These are phyloP conservation scores for Oplegnathus fasciatus DNA, from an alignment of 2,113 vertebrate species.

Conservation along the genomic window DNA sequence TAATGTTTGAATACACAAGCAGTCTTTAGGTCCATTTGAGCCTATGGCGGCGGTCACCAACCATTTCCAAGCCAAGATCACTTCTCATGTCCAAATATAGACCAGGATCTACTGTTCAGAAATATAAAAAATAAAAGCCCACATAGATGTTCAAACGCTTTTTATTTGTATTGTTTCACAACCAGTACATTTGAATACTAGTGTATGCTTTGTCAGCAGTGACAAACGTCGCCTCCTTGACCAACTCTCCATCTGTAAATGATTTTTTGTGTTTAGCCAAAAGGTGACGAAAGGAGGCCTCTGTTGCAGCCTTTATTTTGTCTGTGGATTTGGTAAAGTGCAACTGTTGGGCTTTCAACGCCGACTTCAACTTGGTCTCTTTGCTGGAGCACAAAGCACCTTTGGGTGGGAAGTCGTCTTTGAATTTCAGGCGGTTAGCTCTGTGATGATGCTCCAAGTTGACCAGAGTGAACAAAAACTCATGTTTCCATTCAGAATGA, in stretches of 20 bases:
- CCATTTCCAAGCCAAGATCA: not conserved
- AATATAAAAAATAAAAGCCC: too few relatives aligned
- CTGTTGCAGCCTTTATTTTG: not conserved
- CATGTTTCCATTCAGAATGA: too few relatives aligned
- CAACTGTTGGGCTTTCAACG: not conserved
- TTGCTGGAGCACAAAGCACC: too few relatives aligned
- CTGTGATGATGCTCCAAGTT: not conserved
- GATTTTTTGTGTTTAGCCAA: not conserved
- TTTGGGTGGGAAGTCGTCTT: too few relatives aligned
- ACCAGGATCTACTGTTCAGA: not conserved
- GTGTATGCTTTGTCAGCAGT: not conserved
- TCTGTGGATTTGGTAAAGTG: not conserved
- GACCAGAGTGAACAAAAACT: not conserved
- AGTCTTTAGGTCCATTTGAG: constrained; percentile 3
- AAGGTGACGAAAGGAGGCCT: not conserved
- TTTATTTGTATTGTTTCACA: not conserved
- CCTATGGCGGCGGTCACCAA: not conserved
- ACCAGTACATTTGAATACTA: not conserved
- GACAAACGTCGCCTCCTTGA: too few relatives aligned
- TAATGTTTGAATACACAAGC: constrained; percentile 7
- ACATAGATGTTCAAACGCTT: not conserved
- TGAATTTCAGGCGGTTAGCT: too few relatives aligned
- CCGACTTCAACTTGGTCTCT: too few relatives aligned
- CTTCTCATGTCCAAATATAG: not conserved
- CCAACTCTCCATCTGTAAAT: too few relatives aligned